Evolutionary conservation across 2,113 vertebrate species (phyloP).

Genomic region (Eulacestoma nigropectus): DNA sequence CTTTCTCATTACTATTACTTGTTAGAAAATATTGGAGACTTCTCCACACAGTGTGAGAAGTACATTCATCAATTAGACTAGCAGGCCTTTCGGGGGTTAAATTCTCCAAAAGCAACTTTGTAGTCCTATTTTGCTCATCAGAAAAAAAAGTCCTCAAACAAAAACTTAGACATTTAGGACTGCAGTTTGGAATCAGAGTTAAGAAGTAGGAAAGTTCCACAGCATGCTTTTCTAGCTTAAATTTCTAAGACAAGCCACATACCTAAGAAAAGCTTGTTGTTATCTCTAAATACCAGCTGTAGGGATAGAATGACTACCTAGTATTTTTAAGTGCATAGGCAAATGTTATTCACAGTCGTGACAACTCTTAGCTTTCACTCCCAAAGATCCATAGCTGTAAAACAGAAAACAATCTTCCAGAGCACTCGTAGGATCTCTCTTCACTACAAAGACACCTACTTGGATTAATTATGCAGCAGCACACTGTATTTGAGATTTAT

Average conservation of each 20-base stretch:
- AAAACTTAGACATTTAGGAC: background rate
- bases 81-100: background rate
- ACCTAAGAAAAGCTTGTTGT: background rate
- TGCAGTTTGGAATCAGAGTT: background rate
- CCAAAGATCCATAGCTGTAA: background rate
- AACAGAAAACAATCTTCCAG: background rate
- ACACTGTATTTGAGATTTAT: background rate
- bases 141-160: background rate
- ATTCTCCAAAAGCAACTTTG: background rate
- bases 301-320: background rate
- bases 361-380: background rate
- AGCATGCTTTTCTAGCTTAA: background rate
- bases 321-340: background rate
- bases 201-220: fast-evolving
- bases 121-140: background rate
- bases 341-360: background rate
- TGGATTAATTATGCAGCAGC: background rate
- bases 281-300: background rate
- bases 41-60: background rate
- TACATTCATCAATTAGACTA: background rate
- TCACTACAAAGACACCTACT: background rate
- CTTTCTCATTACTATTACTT: background rate
- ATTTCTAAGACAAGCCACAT: background rate
- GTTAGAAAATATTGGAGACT: background rate
- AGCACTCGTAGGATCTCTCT: background rate